Percentiles rank a stretch among this genome's conserved stretches.
Evolutionary conservation across 2,888 invertebrate genomes (phyloP).

Genomic region (Zele albiditarsus): DNA sequence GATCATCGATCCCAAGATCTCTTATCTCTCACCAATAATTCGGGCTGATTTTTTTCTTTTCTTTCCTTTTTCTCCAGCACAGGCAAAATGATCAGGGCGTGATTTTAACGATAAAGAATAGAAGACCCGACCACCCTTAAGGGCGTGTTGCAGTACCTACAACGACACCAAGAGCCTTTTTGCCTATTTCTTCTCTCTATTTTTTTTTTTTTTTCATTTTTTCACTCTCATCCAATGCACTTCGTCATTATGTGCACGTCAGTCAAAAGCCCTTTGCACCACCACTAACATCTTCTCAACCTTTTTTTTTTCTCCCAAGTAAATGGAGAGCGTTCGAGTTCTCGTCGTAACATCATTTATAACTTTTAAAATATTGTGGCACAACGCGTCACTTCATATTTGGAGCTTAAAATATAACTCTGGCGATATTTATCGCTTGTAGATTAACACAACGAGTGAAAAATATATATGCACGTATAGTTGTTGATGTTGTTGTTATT

Average conservation of each 20-base stretch:
- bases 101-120: conserved; percentile 34
- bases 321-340: neutral
- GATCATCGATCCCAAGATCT: conserved; percentile 35
- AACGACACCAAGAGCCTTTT: conserved; percentile 40
- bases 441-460: neutral
- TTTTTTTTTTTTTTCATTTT: conserved; percentile 21
- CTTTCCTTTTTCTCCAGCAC: conserved; percentile 11
- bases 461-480: neutral
- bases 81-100: conserved; percentile 35
- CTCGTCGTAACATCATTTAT: conserved; percentile 2
- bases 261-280: conserved; percentile 57
- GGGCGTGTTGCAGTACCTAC: conserved; percentile 51
- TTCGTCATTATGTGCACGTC: conserved; percentile 70
- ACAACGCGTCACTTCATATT: neutral
- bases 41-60: neutral
- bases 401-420: neutral
- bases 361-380: conserved; percentile 8
- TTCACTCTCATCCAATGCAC: conserved; percentile 43
- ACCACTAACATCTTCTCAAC: neutral
- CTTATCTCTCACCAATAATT: conserved; percentile 26
- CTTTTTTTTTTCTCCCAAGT: neutral
- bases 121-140: conserved; percentile 15
- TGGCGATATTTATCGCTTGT: neutral
- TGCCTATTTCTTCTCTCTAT: conserved; percentile 28
- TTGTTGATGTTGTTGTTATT: neutral